Conservation (phyloP, 2,113 vertebrate species). For the Natator depressus region DNA sequence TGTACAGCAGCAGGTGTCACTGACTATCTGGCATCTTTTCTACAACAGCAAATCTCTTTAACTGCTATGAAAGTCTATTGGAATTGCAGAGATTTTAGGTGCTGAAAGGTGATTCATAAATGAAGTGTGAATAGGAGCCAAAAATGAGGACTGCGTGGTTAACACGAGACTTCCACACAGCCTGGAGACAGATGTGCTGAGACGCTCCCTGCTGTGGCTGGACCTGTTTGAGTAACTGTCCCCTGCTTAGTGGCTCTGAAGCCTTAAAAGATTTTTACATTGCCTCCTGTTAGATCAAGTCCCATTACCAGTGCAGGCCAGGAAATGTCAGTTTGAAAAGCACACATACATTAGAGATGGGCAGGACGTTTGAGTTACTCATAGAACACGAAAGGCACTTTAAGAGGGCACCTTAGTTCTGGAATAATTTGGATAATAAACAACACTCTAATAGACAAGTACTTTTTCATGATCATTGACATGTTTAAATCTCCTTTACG, state of each 20-base stretch:
- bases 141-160: background rate
- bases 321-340: background rate
- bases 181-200: background rate
- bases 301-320: background rate
- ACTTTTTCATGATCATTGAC: background rate
- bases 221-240: background rate
- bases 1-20: background rate
- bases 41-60: background rate
- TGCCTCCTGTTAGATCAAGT: background rate
- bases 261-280: background rate
- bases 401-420: slow-evolving; percentile 33
- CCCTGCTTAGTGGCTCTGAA: background rate
- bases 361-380: background rate
- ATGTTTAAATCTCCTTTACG: background rate
- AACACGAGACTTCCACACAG: rapidly evolving
- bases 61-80: rapidly evolving
- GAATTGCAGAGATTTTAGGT: background rate
- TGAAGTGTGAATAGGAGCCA: background rate
- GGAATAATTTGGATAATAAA: slow-evolving; percentile 49
- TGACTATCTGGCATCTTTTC: background rate
- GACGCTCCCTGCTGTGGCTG: slow-evolving; percentile 25
- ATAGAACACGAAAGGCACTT: slow-evolving; percentile 32
- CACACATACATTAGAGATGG: background rate
- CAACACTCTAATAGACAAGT: background rate
- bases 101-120: background rate